A percentile compares a stretch with the other conserved stretches of the same genome.
Conservation (phyloP, 2,797 vertebrate genomes). For the Mormyrus hasselquistii region DNA sequence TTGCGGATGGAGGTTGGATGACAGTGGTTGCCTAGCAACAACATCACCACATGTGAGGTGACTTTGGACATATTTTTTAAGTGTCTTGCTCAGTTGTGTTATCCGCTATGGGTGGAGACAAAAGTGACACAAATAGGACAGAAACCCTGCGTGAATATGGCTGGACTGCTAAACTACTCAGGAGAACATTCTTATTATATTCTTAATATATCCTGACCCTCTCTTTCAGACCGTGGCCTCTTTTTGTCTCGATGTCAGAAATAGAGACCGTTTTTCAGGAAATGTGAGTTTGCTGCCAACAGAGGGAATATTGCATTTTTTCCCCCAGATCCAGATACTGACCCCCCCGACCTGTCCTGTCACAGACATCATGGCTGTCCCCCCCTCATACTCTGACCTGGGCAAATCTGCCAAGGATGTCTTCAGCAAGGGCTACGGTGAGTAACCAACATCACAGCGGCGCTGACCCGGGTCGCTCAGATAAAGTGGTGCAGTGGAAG, state of each 20-base stretch:
- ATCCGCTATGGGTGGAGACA: neutral
- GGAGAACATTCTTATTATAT: neutral
- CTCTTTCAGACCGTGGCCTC: neutral
- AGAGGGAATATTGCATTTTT: neutral
- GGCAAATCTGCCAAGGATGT: slow-evolving; percentile 91
- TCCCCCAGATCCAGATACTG: neutral
- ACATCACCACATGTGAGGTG: neutral
- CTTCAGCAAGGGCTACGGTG: slow-evolving; percentile 94
- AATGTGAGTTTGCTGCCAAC: neutral
- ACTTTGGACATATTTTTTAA: neutral
- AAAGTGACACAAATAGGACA: neutral
- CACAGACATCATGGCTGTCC: slow-evolving; percentile 78
- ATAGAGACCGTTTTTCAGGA: neutral
- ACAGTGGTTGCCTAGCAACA: neutral
- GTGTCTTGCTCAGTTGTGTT: neutral
- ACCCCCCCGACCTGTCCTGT: neutral
- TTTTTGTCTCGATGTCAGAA: neutral
- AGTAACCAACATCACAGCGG: slow-evolving; percentile 38
- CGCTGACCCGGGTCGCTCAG: neutral
- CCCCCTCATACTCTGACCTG: slow-evolving; percentile 85
- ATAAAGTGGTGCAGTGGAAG: neutral
- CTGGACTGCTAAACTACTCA: neutral
- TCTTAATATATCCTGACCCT: neutral
- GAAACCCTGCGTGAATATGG: neutral
- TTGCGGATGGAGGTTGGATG: neutral